These are phyloP conservation scores for Moxostoma hubbsi DNA, from an alignment of 2,797 vertebrate species.

Conservation along the genomic window DNA sequence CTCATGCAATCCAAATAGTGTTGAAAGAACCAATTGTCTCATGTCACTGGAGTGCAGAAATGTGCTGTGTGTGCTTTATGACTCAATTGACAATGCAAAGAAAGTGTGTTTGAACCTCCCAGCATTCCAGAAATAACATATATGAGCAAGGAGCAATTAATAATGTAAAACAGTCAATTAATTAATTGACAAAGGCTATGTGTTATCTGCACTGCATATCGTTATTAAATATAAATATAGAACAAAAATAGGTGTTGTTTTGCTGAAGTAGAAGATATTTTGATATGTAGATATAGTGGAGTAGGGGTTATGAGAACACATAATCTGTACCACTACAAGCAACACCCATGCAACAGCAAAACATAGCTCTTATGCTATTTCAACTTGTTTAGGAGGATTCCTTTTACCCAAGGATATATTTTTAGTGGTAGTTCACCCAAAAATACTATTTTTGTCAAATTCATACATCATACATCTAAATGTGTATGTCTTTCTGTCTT, in stretches of 20 bases:
- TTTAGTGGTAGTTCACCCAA: no score
- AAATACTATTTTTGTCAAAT: no score
- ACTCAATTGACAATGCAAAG: constrained; percentile 3
- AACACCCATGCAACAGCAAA: neutral
- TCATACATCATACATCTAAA: no score
- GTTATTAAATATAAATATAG: neutral
- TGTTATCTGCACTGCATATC: neutral
- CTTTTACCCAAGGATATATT: no score
- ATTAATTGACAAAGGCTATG: constrained; percentile 13
- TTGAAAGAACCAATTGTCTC: constrained; percentile 30
- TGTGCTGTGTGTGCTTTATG: neutral
- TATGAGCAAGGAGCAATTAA: neutral
- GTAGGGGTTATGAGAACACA: no score
- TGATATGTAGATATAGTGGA: no score
- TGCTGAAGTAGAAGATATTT: neutral
- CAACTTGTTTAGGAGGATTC: no score
- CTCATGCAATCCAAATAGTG: constrained; percentile 10
- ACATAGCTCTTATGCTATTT: neutral
- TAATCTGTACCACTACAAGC: neutral
- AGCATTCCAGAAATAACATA: neutral
- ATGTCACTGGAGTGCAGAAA: constrained; percentile 42
- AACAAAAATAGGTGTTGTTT: constrained; percentile 7
- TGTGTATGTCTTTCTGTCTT: no score
- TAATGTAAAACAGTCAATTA: neutral
- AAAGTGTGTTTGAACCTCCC: neutral